These are phyloP conservation scores for Monochamus alternatus DNA, from an alignment of 2,888 invertebrate species.

Conservation along the genomic window DNA sequence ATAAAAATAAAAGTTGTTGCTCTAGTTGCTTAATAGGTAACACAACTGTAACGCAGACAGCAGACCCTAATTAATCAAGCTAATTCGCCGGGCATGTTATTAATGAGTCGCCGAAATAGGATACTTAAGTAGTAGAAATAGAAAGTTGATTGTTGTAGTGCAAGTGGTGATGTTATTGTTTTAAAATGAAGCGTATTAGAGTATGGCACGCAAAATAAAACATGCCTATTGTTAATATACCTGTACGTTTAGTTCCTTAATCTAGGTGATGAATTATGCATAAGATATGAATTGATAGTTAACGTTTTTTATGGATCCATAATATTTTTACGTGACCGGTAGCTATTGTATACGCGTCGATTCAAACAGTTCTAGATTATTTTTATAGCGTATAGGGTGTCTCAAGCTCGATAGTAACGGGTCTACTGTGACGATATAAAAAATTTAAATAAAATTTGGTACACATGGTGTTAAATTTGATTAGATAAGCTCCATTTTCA, in stretches of 20 bases:
- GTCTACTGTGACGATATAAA: too few species aligned
- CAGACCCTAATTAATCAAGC: slow-evolving; percentile 32
- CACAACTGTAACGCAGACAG: background rate
- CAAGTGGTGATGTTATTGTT: slow-evolving; percentile 37
- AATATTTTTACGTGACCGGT: background rate
- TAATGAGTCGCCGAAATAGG: slow-evolving; percentile 26
- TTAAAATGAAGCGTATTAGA: slow-evolving; percentile 32
- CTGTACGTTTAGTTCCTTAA: slow-evolving; percentile 16
- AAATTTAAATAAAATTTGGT: too few species aligned
- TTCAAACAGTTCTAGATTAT: too few species aligned
- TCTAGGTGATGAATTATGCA: slow-evolving; percentile 36
- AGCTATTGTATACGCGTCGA: background rate
- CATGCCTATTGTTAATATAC: slow-evolving; percentile 36
- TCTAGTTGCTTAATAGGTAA: slow-evolving; percentile 17
- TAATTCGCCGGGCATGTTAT: slow-evolving; percentile 34
- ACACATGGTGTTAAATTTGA: too few species aligned
- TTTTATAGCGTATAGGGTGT: too few species aligned
- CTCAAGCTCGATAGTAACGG: too few species aligned
- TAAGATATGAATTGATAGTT: slow-evolving; percentile 7
- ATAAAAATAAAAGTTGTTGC: slow-evolving; percentile 31
- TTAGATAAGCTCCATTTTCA: too few species aligned
- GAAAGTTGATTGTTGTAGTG: slow-evolving; percentile 43
- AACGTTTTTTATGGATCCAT: background rate
- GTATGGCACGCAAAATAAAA: slow-evolving; percentile 32
- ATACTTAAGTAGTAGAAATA: slow-evolving; percentile 38